Evolutionary conservation across 2,113 vertebrate genomes (phyloP).

Genomic region (Cheirogaleus medius): DNA sequence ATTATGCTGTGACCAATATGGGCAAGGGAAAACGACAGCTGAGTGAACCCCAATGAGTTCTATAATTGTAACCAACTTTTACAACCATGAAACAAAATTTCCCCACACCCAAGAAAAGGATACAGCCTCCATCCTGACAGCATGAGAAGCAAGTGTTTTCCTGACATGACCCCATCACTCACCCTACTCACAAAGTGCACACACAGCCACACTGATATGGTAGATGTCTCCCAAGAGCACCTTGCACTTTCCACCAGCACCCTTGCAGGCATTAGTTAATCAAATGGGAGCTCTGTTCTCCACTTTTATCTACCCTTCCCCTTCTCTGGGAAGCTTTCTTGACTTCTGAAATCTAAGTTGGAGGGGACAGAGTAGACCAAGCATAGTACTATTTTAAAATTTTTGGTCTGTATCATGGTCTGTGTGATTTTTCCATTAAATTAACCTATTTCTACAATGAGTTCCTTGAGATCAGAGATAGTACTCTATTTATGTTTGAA

Average conservation of each 20-base stretch:
- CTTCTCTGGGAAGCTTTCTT: background rate
- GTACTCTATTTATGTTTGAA: background rate
- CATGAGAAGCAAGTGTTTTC: background rate
- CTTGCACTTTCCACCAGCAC: background rate
- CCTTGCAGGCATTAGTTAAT: background rate
- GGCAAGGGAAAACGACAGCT: background rate
- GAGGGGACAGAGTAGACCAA: background rate
- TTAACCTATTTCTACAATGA: background rate
- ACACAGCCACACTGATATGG: background rate
- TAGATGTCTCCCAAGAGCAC: background rate
- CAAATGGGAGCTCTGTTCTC: background rate
- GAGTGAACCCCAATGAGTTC: background rate
- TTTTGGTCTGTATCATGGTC: background rate
- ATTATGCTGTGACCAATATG: background rate
- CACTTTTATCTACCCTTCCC: background rate
- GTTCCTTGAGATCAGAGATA: background rate
- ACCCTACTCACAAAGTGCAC: fast-evolving
- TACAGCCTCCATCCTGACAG: too few species aligned
- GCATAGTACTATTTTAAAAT: fast-evolving
- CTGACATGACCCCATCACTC: fast-evolving
- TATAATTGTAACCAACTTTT: background rate
- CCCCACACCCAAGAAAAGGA: background rate
- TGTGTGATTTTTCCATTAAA: background rate
- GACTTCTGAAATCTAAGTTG: background rate
- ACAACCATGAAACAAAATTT: background rate